Percentiles rank a stretch among this genome's conserved stretches.
Evolutionary conservation across 2,888 invertebrate species (phyloP).

Genomic region (Latrodectus hesperus): DNA sequence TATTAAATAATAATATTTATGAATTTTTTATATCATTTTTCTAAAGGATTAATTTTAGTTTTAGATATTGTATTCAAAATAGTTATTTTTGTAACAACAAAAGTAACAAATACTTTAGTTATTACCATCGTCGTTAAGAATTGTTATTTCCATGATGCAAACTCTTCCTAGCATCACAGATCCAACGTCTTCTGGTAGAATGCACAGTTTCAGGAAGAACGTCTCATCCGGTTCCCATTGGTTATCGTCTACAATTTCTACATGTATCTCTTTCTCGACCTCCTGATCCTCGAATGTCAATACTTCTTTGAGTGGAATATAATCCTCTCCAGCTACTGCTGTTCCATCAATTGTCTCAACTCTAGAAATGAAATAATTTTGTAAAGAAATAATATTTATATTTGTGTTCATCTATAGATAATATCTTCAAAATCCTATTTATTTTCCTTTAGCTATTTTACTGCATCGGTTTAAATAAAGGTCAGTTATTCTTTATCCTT

Average conservation of each 20-base stretch:
- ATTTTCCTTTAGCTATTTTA: too few relatives aligned
- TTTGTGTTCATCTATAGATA: too few relatives aligned
- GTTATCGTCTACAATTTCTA: slow-evolving; percentile 79
- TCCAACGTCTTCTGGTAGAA: slow-evolving; percentile 71
- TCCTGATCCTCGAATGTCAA: slow-evolving; percentile 78
- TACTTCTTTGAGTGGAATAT: slow-evolving; percentile 77
- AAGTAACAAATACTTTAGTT: too few relatives aligned
- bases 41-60: too few relatives aligned
- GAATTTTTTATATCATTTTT: too few relatives aligned
- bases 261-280: slow-evolving; percentile 76
- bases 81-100: too few relatives aligned
- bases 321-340: slow-evolving; percentile 78
- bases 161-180: slow-evolving; percentile 77
- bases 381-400: too few relatives aligned
- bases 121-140: slow-evolving; percentile 79
- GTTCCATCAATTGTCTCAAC: slow-evolving; percentile 80
- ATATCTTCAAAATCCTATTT: too few relatives aligned
- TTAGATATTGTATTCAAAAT: too few relatives aligned
- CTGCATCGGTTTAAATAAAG: too few relatives aligned
- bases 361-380: slow-evolving; percentile 72
- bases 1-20: background rate
- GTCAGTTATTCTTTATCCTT: too few relatives aligned
- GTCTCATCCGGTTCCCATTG: slow-evolving; percentile 81
- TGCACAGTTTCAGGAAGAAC: slow-evolving; percentile 79
- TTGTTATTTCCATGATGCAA: slow-evolving; percentile 79